These are phyloP conservation scores for Hydrotaea cyrtoneurina DNA, from an alignment of 2,888 invertebrate species.

Conservation along the genomic window DNA sequence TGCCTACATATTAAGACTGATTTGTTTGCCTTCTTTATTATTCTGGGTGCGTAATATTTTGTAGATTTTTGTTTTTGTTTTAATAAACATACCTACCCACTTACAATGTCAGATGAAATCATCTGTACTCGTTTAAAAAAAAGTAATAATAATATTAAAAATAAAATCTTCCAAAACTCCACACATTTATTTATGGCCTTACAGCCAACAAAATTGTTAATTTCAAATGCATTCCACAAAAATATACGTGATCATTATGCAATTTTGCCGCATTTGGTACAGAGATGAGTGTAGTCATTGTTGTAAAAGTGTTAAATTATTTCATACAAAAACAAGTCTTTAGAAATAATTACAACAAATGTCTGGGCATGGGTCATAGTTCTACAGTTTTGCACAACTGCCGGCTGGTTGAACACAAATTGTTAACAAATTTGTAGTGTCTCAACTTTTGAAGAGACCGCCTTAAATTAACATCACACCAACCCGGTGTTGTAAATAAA, in stretches of 20 bases:
- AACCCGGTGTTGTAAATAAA: not conserved
- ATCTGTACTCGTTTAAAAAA: no score
- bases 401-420: not conserved
- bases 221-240: slow-evolving; percentile 12
- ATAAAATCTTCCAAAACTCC: not conserved
- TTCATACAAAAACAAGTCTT: not conserved
- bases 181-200: slow-evolving; percentile 14
- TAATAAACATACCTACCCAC: not conserved
- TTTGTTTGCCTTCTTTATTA: not conserved
- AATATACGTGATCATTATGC: not conserved
- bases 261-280: not conserved
- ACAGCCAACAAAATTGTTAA: not conserved
- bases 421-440: not conserved
- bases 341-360: slow-evolving; percentile 3
- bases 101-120: not conserved
- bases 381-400: slow-evolving; percentile 3
- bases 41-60: not conserved
- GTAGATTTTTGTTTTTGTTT: no score
- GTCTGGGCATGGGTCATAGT: slow-evolving; percentile 3
- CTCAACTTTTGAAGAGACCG: not conserved
- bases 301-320: slow-evolving; percentile 2
- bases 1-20: no score
- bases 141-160: no score
- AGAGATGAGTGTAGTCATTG: not conserved
- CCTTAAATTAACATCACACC: slow-evolving; percentile 1